A percentile compares a stretch with the other conserved stretches of the same genome.
phyloP scores from a whole-genome alignment of 2,797 vertebrate genomes.

The Lagorchestes hirsutus region DNA sequence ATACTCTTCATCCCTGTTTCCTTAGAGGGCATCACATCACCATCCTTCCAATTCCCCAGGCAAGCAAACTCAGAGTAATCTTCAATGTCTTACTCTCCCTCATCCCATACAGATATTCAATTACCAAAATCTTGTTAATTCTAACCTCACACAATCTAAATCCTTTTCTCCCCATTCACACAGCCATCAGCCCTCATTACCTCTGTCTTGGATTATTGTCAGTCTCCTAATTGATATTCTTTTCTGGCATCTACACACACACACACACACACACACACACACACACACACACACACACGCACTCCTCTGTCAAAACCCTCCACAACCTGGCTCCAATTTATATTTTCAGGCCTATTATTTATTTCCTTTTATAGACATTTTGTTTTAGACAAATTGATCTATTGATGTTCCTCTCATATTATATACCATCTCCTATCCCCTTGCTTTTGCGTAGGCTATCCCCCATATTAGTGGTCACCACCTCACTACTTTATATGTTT shows the following conservation, averaged over 20 bases:
- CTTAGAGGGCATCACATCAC: background rate
- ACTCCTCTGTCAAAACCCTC: background rate
- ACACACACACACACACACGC: too few species aligned
- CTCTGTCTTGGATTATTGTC: background rate
- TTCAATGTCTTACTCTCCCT: background rate
- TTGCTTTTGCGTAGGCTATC: background rate
- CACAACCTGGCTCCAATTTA: background rate
- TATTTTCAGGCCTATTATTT: background rate
- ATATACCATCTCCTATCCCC: background rate
- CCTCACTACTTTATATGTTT: background rate
- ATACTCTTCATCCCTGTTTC: background rate
- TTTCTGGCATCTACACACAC: background rate
- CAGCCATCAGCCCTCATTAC: background rate
- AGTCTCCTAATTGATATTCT: background rate
- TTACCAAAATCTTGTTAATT: background rate
- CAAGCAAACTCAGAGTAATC: background rate
- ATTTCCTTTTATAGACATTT: background rate
- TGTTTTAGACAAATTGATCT: background rate
- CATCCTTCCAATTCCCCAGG: background rate
- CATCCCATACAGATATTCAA: background rate
- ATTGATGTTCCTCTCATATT: background rate
- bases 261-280: too few species aligned
- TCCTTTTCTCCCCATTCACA: background rate
- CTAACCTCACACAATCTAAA: background rate
- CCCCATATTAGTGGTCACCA: background rate